A percentile compares a stretch with the other conserved stretches of the same genome.
These are phyloP conservation scores for Tyrophagus putrescentiae DNA, from an alignment of 1,140 invertebrate species.

Conservation along the genomic window DNA sequence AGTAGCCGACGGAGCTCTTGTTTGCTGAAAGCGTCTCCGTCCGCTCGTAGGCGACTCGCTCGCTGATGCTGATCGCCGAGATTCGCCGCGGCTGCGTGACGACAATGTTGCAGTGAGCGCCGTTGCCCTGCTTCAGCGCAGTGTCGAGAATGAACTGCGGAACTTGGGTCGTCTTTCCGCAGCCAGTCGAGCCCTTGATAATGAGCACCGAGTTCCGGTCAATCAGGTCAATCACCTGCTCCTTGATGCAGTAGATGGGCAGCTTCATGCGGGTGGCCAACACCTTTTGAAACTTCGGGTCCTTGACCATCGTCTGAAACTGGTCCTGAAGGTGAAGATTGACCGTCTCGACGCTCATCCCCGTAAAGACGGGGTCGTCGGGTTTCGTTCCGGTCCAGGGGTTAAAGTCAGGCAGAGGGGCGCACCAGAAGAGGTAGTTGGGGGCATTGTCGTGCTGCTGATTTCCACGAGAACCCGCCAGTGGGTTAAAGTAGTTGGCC, in stretches of 20 bases:
- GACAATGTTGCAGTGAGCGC: slow-evolving; percentile 56
- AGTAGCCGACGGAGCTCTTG: slow-evolving; percentile 18
- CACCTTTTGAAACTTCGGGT: slow-evolving; percentile 35
- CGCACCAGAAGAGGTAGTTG: slow-evolving; percentile 67
- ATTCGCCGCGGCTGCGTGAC: slow-evolving; percentile 92
- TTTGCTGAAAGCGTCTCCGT: slow-evolving; percentile 50
- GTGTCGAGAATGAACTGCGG: slow-evolving; percentile 68
- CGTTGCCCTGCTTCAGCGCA: slow-evolving; percentile 48
- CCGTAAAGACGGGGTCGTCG: slow-evolving; percentile 74
- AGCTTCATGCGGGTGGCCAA: slow-evolving; percentile 46
- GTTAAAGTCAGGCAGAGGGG: slow-evolving; percentile 88
- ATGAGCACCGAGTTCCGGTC: slow-evolving; percentile 48
- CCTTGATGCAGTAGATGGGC: slow-evolving; percentile 13
- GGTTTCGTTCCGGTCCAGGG: slow-evolving; percentile 87
- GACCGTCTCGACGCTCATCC: slow-evolving; percentile 56
- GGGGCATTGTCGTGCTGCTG: no score
- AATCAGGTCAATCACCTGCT: slow-evolving; percentile 51
- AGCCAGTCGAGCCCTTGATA: slow-evolving; percentile 79
- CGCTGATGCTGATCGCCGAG: slow-evolving; percentile 82
- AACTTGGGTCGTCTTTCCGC: slow-evolving; percentile 95
- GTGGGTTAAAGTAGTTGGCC: no score
- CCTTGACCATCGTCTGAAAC: slow-evolving; percentile 37
- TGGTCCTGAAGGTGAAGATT: slow-evolving; percentile 55
- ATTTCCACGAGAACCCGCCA: no score
- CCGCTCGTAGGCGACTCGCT: slow-evolving; percentile 84